A percentile compares a stretch with the other conserved stretches of the same genome.
These are phyloP conservation scores for Stictonetta naevosa DNA, from an alignment of 2,113 vertebrate species.

Conservation along the genomic window DNA sequence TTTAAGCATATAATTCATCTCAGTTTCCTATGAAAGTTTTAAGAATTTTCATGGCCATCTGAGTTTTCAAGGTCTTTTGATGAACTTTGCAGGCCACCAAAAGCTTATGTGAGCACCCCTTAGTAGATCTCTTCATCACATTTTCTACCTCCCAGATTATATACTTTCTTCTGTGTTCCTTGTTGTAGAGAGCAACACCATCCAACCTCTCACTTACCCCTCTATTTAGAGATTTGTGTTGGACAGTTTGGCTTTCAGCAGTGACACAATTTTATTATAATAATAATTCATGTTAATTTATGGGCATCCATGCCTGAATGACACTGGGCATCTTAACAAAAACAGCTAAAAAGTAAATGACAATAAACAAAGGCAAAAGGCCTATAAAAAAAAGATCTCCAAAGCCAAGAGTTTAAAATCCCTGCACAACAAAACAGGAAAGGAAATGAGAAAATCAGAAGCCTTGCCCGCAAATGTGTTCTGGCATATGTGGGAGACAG, in stretches of 20 bases:
- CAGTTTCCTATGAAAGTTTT: background rate
- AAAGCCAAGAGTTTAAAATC: conserved; percentile 36
- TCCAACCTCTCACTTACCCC: background rate
- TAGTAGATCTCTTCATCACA: background rate
- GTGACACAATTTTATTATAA: background rate
- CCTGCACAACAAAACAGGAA: conserved; percentile 32
- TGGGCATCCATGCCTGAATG: background rate
- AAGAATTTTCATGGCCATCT: conserved; percentile 13
- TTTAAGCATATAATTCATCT: conserved; percentile 55
- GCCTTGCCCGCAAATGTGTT: conserved; percentile 14
- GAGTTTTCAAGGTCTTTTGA: conserved; percentile 8
- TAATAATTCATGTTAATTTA: conserved; percentile 31
- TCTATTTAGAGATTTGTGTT: background rate
- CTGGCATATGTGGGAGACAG: background rate
- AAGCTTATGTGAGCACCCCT: background rate
- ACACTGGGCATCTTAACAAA: background rate
- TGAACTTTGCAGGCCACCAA: background rate
- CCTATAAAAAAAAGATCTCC: conserved; percentile 32
- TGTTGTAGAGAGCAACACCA: background rate
- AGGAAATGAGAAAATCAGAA: conserved; percentile 47
- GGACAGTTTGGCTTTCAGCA: conserved; percentile 1
- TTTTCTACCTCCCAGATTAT: conserved; percentile 21
- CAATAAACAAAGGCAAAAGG: conserved; percentile 45
- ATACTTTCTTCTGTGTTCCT: background rate
- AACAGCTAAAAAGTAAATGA: conserved; percentile 1